These are phyloP conservation scores for Scartelaos histophorus DNA, from an alignment of 2,113 vertebrate genomes.

Conservation along the genomic window DNA sequence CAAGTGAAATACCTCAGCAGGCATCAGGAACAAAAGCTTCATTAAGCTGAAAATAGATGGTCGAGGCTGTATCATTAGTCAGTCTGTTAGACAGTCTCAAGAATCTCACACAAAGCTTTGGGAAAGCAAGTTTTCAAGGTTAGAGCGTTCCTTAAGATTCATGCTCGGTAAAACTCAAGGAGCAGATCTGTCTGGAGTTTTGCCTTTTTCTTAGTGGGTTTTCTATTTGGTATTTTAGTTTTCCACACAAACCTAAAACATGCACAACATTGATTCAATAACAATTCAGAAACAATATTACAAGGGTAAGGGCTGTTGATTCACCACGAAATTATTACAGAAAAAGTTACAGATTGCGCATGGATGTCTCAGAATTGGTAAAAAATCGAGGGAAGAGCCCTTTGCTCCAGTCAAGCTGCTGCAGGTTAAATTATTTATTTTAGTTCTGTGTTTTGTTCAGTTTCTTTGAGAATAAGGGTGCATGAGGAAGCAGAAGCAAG, in stretches of 20 bases:
- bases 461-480: background rate
- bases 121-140: slow-evolving; percentile 7
- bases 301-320: background rate
- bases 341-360: background rate
- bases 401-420: background rate
- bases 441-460: background rate
- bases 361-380: background rate
- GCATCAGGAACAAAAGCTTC: slow-evolving; percentile 6
- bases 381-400: background rate
- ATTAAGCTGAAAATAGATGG: slow-evolving; percentile 11
- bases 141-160: background rate
- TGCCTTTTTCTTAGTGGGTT: background rate
- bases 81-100: slow-evolving; percentile 5
- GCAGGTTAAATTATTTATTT: background rate
- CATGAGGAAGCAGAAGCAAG: background rate
- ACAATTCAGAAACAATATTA: background rate
- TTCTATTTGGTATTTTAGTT: background rate
- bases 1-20: slow-evolving; percentile 16
- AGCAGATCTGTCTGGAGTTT: background rate
- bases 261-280: background rate
- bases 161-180: background rate
- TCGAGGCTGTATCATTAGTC: slow-evolving; percentile 1
- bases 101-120: background rate
- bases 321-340: background rate
- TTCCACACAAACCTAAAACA: background rate